A percentile compares a stretch with the other conserved stretches of the same genome.
Conservation (phyloP, 2,113 vertebrate genomes). For the rat (Rattus norvegicus) region GRCr8 NC_086022.1:147778501-147779000, state of each 20-base stretch:
- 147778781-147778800: conserved; percentile 6
- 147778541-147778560: not conserved
- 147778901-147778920: conserved; percentile 50
- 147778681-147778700: not conserved
- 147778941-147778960: conserved; percentile 45
- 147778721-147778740: conserved; percentile 47
- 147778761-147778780: not conserved
- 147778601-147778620: not conserved
- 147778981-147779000: conserved; percentile 39
- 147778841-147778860: conserved; percentile 4
- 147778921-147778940: conserved; percentile 33
- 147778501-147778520: conserved; percentile 6
- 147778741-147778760: conserved; percentile 48
- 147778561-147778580: not conserved
- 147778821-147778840: not conserved
- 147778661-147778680: no score
- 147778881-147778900: not conserved
- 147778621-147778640: not conserved
- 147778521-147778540: conserved; percentile 34
- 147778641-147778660: not conserved
- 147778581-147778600: not conserved
- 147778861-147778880: conserved; percentile 4
- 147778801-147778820: conserved; percentile 21
- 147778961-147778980: conserved; percentile 28
- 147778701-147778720: conserved; percentile 19